These are phyloP conservation scores for Ganaspis brasiliensis DNA, from an alignment of 2,888 invertebrate species.

Conservation along the genomic window DNA sequence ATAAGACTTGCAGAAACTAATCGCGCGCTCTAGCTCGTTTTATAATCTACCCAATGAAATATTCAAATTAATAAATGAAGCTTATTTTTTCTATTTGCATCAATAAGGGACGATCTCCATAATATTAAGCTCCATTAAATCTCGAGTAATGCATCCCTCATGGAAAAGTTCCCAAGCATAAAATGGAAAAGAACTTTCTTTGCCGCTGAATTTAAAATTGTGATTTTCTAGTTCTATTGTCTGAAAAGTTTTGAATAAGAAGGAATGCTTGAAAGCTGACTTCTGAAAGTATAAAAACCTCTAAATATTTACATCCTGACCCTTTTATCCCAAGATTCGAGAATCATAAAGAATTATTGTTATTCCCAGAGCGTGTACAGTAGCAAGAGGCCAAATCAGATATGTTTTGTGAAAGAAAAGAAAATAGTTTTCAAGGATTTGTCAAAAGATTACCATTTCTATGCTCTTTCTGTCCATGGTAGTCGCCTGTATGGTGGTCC, in stretches of 20 bases:
- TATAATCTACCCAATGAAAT: too few species aligned
- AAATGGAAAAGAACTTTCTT: not conserved
- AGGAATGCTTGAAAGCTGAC: constrained; percentile 9
- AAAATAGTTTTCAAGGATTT: constrained; percentile 6
- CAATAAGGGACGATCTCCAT: not conserved
- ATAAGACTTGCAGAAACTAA: too few species aligned
- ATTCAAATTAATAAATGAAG: too few species aligned
- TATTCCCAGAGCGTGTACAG: not conserved
- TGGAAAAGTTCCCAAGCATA: not conserved
- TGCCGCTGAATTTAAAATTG: not conserved
- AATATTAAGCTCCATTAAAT: not conserved
- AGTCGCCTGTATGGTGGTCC: constrained; percentile 78
- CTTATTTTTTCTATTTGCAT: too few species aligned
- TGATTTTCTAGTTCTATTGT: constrained; percentile 4
- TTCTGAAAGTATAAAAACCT: constrained; percentile 13
- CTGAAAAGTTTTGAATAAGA: constrained; percentile 19
- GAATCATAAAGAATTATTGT: constrained; percentile 13
- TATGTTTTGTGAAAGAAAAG: not conserved
- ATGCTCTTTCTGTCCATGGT: constrained; percentile 80
- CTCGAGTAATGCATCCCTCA: not conserved
- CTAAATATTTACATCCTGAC: constrained; percentile 29
- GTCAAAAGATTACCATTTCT: constrained; percentile 75
- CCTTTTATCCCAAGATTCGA: not conserved
- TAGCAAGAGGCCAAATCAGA: not conserved
- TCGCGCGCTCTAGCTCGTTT: too few species aligned